These are phyloP conservation scores for Coecobrya sp. DNA, from an alignment of 2,888 invertebrate genomes.

Conservation along the genomic window DNA sequence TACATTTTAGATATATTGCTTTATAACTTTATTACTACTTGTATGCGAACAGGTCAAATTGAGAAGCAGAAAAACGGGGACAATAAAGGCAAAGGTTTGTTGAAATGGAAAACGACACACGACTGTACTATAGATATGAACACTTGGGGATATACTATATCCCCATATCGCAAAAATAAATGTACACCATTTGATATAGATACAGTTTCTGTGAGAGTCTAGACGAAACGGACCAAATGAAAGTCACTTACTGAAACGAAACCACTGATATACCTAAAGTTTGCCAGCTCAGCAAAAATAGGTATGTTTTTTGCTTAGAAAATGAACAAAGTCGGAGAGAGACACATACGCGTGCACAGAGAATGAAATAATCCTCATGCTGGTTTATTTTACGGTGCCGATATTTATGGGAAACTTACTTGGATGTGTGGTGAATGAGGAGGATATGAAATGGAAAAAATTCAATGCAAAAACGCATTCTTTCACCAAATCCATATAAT, in stretches of 20 bases:
- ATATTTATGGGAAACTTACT: slow-evolving; percentile 30
- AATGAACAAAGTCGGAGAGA: neutral
- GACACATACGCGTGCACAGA: slow-evolving; percentile 18
- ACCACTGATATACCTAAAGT: neutral
- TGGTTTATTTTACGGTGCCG: neutral
- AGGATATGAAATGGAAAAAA: neutral
- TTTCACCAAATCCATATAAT: neutral
- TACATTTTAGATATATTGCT: neutral
- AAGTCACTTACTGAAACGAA: slow-evolving; percentile 61
- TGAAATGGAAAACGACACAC: neutral
- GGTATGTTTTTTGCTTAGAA: neutral
- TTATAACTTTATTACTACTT: slow-evolving; percentile 25
- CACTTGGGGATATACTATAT: neutral
- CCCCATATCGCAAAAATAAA: neutral
- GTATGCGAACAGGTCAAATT: slow-evolving; percentile 47
- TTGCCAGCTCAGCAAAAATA: slow-evolving; percentile 42
- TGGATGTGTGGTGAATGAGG: slow-evolving; percentile 1
- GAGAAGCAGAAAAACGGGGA: slow-evolving; percentile 32
- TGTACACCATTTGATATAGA: neutral
- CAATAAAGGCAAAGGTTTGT: neutral
- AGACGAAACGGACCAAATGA: slow-evolving; percentile 64
- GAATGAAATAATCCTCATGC: neutral
- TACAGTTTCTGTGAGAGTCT: neutral
- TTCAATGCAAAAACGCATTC: slow-evolving; percentile 2
- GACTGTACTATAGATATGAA: neutral